Conservation (phyloP, 37 sponge, comb jelly and placozoan species). For the Dysidea cf. avara region DNA sequence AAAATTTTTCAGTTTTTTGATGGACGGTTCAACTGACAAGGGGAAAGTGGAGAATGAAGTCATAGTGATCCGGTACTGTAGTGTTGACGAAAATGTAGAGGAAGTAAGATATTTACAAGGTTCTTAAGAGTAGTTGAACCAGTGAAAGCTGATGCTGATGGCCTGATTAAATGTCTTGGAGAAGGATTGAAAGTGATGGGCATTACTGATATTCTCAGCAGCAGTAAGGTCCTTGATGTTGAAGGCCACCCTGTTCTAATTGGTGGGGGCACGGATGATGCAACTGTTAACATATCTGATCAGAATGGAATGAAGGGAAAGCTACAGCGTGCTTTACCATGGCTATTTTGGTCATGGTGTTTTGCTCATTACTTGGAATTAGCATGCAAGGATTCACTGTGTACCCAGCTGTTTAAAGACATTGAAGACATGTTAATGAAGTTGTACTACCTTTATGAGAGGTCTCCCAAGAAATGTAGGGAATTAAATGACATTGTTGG, state of each 20-base stretch:
- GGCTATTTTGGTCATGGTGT: conserved; percentile 67
- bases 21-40: conserved; percentile 56
- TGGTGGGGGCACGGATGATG: conserved; percentile 70
- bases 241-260: conserved; percentile 5
- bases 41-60: conserved; percentile 58
- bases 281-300: conserved; percentile 44
- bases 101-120: neutral
- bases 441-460: conserved; percentile 31
- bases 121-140: neutral
- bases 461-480: conserved; percentile 49
- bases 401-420: conserved; percentile 16
- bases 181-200: conserved; percentile 35
- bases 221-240: conserved; percentile 3
- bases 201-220: conserved; percentile 29
- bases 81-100: neutral
- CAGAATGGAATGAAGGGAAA: conserved; percentile 53
- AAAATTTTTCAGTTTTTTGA: conserved; percentile 55
- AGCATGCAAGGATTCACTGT: conserved; percentile 50
- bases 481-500: conserved; percentile 40
- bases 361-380: conserved; percentile 57
- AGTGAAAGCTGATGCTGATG: conserved; percentile 39
- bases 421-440: conserved; percentile 60
- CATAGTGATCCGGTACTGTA: conserved; percentile 27
- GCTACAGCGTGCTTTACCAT: conserved; percentile 40
- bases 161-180: conserved; percentile 43